phyloP scores from a whole-genome alignment of 2,113 vertebrate genomes.

The Xenopus laevis region DNA sequence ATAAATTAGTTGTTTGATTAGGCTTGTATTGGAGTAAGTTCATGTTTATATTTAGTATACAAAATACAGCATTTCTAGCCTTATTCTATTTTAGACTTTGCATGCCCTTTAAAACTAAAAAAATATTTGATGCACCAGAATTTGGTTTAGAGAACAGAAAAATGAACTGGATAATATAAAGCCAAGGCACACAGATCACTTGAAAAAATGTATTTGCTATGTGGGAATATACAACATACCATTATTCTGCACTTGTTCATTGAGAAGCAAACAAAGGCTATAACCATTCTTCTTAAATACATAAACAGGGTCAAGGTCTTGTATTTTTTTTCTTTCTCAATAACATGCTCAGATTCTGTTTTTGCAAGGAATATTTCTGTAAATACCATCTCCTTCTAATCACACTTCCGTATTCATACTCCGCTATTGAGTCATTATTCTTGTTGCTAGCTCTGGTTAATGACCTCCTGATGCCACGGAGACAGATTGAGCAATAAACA shows the following conservation, averaged over 20 bases:
- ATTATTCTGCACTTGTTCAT: too few relatives aligned
- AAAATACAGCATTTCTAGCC: too few relatives aligned
- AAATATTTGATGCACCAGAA: too few relatives aligned
- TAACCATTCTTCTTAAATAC: constrained; percentile 44
- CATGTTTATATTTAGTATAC: too few relatives aligned
- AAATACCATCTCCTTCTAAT: constrained; percentile 60
- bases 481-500: constrained; percentile 55
- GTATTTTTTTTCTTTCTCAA: constrained; percentile 42
- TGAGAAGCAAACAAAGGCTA: constrained; percentile 26
- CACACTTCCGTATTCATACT: constrained; percentile 51
- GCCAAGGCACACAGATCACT: too few relatives aligned
- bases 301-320: constrained; percentile 59
- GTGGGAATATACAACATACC: background rate
- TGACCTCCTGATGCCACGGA: constrained; percentile 52
- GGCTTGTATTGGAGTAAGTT: too few relatives aligned
- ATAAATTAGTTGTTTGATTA: too few relatives aligned
- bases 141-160: too few relatives aligned
- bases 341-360: constrained; percentile 56
- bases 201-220: background rate
- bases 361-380: constrained; percentile 51
- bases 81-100: too few relatives aligned
- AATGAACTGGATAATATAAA: too few relatives aligned
- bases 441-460: constrained; percentile 47
- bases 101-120: too few relatives aligned
- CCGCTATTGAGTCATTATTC: constrained; percentile 57